A percentile compares a stretch with the other conserved stretches of the same genome.
phyloP scores from a whole-genome alignment of 2,113 vertebrate genomes.

The Solea solea region DNA sequence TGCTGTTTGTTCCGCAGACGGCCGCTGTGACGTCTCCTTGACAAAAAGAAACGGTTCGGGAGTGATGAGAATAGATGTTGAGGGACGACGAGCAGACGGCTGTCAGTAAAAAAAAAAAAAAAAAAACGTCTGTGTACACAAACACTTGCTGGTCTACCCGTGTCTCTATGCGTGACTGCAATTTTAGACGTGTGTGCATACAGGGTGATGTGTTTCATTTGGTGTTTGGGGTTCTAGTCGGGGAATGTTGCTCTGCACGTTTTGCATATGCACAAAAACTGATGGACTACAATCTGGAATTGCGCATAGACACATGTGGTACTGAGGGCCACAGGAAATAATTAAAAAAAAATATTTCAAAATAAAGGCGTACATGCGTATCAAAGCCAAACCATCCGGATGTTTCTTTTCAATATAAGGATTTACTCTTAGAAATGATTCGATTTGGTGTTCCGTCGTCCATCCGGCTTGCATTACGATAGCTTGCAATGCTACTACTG shows the following conservation, averaged over 20 bases:
- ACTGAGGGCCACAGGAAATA: conserved; percentile 6
- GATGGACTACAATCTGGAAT: not conserved
- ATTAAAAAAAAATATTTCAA: no score
- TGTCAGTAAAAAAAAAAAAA: conserved; percentile 7
- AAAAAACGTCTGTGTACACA: not conserved
- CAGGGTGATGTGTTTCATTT: not conserved
- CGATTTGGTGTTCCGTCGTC: not conserved
- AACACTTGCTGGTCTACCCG: conserved; percentile 12
- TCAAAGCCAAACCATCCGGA: not conserved
- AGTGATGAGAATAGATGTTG: conserved; percentile 9
- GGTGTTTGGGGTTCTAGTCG: not conserved
- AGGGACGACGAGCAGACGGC: conserved; percentile 5
- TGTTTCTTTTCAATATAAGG: not conserved
- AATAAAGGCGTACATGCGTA: no score
- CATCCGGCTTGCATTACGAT: no score
- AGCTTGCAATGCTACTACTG: no score
- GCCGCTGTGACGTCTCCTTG: not conserved
- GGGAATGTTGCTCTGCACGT: not conserved
- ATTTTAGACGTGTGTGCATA: not conserved
- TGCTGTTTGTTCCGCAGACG: conserved; percentile 28
- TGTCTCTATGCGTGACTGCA: not conserved
- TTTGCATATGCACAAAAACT: conserved; percentile 1
- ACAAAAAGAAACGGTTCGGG: not conserved
- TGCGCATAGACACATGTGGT: conserved; percentile 15
- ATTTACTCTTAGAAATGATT: not conserved